Evolutionary conservation across 2,888 invertebrate species (phyloP), one percentile per base, ranked within the genome.

Genomic region (Hipparchia sbordonii): DNA sequence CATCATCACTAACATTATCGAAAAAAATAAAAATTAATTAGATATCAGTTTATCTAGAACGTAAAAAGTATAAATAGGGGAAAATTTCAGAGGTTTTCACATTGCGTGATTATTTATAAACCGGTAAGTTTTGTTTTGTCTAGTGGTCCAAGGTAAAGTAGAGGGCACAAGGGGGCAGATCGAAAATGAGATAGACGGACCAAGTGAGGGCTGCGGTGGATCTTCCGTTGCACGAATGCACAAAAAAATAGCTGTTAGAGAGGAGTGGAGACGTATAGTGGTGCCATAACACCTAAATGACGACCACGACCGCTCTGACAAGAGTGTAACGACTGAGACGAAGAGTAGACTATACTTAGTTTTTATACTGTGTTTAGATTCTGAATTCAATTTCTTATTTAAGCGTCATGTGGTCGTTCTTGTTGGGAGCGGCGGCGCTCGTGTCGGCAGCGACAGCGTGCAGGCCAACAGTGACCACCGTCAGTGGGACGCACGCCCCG

Each of bases 401-500:
- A 77, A 87, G 87, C 76, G 78, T 61, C 10, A 92, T 92, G 92
- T 89, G 87, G 91, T 76, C 79, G 54, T 72, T 82, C 61, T 59
- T 9, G 83, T 86, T 45, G 79, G 89, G 48, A 1, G 81, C 85
- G 71, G 82, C 87, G 71, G 82, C 87, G 13, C 76, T 90, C 13
- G 85, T 81, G 72, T 79, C 87, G 7, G 63, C 87, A 63, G 79
- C 83, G 65, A 77, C 82, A 39, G 91, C 90, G 0, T 95, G 95
- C 80, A 82, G 81, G 2, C 88, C 91, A 52, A 92, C 91, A 72
- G 82, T 85, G 33, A 95, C 95, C 1, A 93, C 90, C 2, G 94
- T 92, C 51, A 94, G 94, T 78, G 95, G 95, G 2, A 87, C 89
- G 0, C 88, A 89, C 77, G 94, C 94, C 0, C 94, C 94, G 0